A percentile compares a stretch with the other conserved stretches of the same genome.
Conservation (phyloP, 2,888 invertebrate species). For the Tenthredo scrophulariae region DNA sequence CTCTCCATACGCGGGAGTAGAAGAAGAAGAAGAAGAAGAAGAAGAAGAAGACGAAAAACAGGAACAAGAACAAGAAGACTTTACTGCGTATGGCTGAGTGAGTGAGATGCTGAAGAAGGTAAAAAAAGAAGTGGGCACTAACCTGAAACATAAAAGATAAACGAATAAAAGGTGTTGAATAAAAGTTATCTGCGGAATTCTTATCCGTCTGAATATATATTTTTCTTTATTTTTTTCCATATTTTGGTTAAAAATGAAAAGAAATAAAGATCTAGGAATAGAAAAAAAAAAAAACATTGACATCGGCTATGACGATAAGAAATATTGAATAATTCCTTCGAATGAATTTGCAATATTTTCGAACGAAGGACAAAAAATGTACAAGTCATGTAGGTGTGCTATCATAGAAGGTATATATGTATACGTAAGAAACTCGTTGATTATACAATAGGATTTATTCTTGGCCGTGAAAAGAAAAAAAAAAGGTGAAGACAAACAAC, state of each 20-base stretch:
- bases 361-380: not conserved
- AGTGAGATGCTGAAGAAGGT: not conserved
- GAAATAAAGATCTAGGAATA: too few relatives aligned
- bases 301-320: too few relatives aligned
- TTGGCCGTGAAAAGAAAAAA: not conserved
- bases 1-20: not conserved
- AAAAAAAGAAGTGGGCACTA: conserved; percentile 16
- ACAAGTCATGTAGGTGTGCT: not conserved
- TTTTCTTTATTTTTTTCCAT: not conserved
- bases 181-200: not conserved
- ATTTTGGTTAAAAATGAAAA: not conserved
- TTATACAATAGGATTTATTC: not conserved
- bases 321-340: not conserved
- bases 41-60: not conserved
- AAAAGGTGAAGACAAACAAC: not conserved
- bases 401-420: not conserved
- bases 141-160: conserved; percentile 13
- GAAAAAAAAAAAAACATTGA: not conserved
- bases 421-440: not conserved
- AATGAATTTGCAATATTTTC: not conserved
- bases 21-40: not conserved
- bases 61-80: not conserved
- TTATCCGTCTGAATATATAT: not conserved
- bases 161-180: not conserved
- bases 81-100: not conserved